These are phyloP conservation scores for Ceryle rudis DNA, from an alignment of 2,797 vertebrate genomes.

Conservation along the genomic window DNA sequence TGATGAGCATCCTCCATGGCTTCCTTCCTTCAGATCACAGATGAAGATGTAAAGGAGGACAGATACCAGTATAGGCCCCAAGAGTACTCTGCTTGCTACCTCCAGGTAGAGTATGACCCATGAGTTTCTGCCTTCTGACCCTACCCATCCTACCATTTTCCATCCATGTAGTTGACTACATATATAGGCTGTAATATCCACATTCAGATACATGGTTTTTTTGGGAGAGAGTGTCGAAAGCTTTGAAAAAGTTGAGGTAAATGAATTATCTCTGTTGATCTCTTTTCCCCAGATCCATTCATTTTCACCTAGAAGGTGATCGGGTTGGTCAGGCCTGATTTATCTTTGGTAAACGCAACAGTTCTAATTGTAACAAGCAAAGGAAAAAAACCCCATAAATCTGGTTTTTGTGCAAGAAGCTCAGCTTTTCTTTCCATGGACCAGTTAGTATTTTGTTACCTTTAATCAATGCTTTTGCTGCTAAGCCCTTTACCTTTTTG, in stretches of 20 bases:
- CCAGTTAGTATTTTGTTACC: not conserved
- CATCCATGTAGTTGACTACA: not conserved
- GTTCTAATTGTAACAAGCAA: rapidly evolving
- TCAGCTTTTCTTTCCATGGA: not conserved
- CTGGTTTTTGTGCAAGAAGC: not conserved
- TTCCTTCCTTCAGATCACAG: not conserved
- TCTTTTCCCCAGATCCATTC: rapidly evolving
- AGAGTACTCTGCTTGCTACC: not conserved
- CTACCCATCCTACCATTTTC: not conserved
- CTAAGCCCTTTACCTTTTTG: not conserved
- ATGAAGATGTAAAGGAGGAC: not conserved
- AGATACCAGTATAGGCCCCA: not conserved
- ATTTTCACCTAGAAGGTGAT: not conserved
- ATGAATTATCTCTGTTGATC: not conserved
- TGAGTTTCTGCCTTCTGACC: not conserved
- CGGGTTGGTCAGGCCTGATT: not conserved
- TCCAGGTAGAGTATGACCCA: not conserved
- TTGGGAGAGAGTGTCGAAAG: not conserved
- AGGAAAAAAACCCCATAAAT: not conserved
- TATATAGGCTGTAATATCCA: not conserved
- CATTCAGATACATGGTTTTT: rapidly evolving
- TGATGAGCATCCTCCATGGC: not conserved
- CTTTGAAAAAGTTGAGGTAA: not conserved
- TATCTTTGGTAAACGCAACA: not conserved
- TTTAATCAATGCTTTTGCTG: not conserved